Conservation (phyloP, 2,888 invertebrate genomes). For the Tethea ocularis region DNA sequence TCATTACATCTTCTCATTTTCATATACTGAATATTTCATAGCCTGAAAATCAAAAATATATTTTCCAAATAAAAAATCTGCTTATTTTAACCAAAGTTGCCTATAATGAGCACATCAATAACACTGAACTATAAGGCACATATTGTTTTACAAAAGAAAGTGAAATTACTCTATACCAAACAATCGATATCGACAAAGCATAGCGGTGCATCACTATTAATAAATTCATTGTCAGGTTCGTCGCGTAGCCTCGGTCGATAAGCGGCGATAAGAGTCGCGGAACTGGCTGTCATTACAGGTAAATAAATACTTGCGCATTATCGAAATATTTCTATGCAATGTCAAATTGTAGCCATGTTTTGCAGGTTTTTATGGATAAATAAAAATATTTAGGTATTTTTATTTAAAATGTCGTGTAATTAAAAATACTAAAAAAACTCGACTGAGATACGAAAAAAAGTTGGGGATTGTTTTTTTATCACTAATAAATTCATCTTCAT, state of each 20-base stretch:
- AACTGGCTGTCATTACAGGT: constrained; percentile 58
- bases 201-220: constrained; percentile 51
- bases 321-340: constrained; percentile 68
- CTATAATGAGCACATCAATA: background rate
- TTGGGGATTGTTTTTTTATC: too few relatives aligned
- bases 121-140: background rate
- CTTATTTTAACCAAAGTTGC: too few relatives aligned
- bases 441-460: too few relatives aligned
- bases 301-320: constrained; percentile 54
- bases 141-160: background rate
- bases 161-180: background rate
- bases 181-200: constrained; percentile 35
- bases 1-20: background rate
- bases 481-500: too few relatives aligned
- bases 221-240: constrained; percentile 82
- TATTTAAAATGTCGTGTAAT: too few relatives aligned
- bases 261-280: constrained; percentile 70
- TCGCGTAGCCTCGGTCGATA: constrained; percentile 66
- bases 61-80: too few relatives aligned
- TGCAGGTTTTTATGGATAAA: too few relatives aligned
- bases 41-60: too few relatives aligned
- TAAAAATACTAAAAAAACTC: too few relatives aligned
- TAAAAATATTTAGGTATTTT: too few relatives aligned
- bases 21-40: too few relatives aligned
- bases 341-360: constrained; percentile 36